A percentile compares a stretch with the other conserved stretches of the same genome.
These are phyloP conservation scores for Oncorhynchus nerka DNA, from an alignment of 2,113 vertebrate species.

Conservation along the genomic window DNA sequence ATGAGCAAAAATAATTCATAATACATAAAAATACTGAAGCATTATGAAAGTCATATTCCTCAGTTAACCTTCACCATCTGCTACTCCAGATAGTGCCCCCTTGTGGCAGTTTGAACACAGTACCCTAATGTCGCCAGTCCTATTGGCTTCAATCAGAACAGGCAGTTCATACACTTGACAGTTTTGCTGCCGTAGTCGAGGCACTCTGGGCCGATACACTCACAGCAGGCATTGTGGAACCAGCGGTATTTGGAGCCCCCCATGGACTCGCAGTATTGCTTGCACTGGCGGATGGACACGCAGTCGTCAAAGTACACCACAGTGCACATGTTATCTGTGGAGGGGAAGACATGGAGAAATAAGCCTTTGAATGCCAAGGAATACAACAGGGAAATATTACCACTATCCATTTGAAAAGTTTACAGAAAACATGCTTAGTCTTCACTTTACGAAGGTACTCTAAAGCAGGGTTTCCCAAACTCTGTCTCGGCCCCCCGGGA, in stretches of 20 bases:
- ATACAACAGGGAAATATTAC: background rate
- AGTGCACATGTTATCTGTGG: slow-evolving; percentile 88
- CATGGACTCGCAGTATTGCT: slow-evolving; percentile 97
- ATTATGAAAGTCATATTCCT: slow-evolving; percentile 9
- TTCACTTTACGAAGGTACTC: no score
- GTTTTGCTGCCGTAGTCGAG: slow-evolving; percentile 96
- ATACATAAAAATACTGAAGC: slow-evolving; percentile 29
- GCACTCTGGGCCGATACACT: slow-evolving; percentile 96
- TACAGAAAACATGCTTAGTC: background rate
- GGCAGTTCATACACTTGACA: slow-evolving; percentile 97
- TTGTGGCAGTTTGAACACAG: slow-evolving; percentile 4
- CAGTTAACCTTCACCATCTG: background rate
- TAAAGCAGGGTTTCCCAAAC: no score
- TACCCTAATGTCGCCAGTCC: background rate
- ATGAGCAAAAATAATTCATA: slow-evolving; percentile 17
- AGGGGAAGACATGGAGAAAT: background rate
- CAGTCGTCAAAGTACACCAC: slow-evolving; percentile 99
- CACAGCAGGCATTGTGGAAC: slow-evolving; percentile 99
- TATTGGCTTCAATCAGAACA: slow-evolving; percentile 76
- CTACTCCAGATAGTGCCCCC: slow-evolving; percentile 20
- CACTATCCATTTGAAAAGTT: background rate
- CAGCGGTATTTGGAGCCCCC: slow-evolving; percentile 98
- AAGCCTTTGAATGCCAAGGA: background rate
- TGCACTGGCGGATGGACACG: slow-evolving; percentile 97
- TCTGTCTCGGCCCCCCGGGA: no score